These are phyloP conservation scores for Poeciliopsis turrubarensis DNA, from an alignment of 2,113 vertebrate species.

Conservation along the genomic window DNA sequence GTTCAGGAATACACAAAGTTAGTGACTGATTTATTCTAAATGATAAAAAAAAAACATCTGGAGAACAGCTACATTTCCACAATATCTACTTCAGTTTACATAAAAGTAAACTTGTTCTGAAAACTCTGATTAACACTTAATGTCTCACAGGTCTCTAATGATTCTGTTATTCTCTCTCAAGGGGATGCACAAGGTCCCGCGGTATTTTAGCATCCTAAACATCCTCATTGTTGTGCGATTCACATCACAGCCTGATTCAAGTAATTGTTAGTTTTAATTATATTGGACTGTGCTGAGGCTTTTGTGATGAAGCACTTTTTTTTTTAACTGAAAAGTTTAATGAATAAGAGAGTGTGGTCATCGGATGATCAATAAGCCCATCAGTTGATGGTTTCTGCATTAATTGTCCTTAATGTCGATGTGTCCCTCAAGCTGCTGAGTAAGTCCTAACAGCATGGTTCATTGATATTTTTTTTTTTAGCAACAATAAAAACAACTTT, in stretches of 20 bases:
- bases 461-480: conserved; percentile 8
- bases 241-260: conserved; percentile 53
- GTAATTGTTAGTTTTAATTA: conserved; percentile 60
- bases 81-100: conserved; percentile 53
- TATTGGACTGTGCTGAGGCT: conserved; percentile 53
- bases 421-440: conserved; percentile 10
- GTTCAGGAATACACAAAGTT: no score
- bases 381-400: conserved; percentile 42
- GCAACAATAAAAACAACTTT: conserved; percentile 1
- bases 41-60: conserved; percentile 12
- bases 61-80: neutral
- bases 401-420: conserved; percentile 52
- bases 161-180: conserved; percentile 20
- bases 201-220: conserved; percentile 10
- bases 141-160: conserved; percentile 24
- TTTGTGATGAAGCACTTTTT: conserved; percentile 59
- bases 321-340: conserved; percentile 56
- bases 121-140: conserved; percentile 43
- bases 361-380: conserved; percentile 62
- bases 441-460: neutral
- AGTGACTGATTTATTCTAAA: no score
- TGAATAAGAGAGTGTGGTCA: conserved; percentile 59
- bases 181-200: no score
- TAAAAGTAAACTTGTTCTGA: conserved; percentile 39
- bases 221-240: conserved; percentile 38